phyloP scores from a whole-genome alignment of 2,888 invertebrate genomes.

The Trichopria drosophilae region DNA sequence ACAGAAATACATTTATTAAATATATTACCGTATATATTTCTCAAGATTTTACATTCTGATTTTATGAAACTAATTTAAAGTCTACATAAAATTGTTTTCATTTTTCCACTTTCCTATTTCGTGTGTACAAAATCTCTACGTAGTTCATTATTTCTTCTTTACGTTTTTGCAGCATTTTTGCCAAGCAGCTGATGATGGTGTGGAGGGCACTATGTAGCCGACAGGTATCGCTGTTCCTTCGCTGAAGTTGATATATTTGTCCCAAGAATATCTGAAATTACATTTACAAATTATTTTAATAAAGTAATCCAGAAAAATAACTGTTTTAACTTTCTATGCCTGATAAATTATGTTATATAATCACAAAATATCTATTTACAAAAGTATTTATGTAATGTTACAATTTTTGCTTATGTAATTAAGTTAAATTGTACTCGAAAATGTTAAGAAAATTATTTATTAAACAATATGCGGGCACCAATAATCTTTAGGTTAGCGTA shows the following conservation, averaged over 20 bases:
- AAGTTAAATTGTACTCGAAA: too few species aligned
- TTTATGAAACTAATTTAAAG: conserved; percentile 1
- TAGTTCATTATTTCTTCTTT: conserved; percentile 29
- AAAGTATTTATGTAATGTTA: too few species aligned
- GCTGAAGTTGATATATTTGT: conserved; percentile 57
- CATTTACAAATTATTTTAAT: too few species aligned
- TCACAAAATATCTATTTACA: too few species aligned
- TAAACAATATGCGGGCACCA: too few species aligned
- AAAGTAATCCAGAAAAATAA: neutral
- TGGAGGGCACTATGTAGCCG: conserved; percentile 72
- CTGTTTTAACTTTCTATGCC: conserved; percentile 23
- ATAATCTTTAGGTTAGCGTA: too few species aligned
- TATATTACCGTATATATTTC: neutral
- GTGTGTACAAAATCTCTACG: too few species aligned
- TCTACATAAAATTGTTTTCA: conserved; percentile 4
- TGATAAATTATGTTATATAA: too few species aligned
- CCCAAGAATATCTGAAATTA: conserved; percentile 60
- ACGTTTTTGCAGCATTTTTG: conserved; percentile 48
- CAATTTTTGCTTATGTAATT: too few species aligned
- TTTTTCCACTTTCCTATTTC: too few species aligned
- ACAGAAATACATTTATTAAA: too few species aligned
- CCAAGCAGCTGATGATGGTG: conserved; percentile 59
- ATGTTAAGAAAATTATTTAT: too few species aligned
- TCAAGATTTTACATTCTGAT: neutral
- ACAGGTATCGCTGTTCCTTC: conserved; percentile 68